phyloP scores from a whole-genome alignment of 2,888 invertebrate species.

The Deladenus siricidicola region DNA sequence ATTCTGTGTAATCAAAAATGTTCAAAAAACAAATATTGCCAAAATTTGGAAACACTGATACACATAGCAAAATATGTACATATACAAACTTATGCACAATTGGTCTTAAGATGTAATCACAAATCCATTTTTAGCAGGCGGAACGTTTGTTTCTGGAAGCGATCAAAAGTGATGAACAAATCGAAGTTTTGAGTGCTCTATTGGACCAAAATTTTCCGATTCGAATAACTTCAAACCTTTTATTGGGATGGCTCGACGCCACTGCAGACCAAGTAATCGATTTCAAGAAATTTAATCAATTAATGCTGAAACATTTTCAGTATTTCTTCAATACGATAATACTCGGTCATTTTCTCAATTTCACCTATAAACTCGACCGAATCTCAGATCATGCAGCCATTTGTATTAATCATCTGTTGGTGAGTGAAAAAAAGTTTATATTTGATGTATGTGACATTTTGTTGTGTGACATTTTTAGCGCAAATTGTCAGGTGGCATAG shows the following conservation, averaged over 20 bases:
- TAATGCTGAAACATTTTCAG: constrained; percentile 11
- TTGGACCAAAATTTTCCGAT: constrained; percentile 28
- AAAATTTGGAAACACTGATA: too few species aligned
- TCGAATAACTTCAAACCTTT: constrained; percentile 31
- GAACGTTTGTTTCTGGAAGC: too few species aligned
- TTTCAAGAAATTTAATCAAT: neutral
- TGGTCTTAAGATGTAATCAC: too few species aligned
- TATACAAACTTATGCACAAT: too few species aligned
- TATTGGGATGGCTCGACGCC: constrained; percentile 37
- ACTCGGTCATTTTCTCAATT: constrained; percentile 43
- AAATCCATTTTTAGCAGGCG: constrained; percentile 5
- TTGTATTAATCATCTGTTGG: constrained; percentile 39
- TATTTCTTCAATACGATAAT: constrained; percentile 49
- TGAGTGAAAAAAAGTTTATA: constrained; percentile 32
- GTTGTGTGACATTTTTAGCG: constrained; percentile 23
- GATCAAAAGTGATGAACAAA: too few species aligned
- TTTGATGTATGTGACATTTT: neutral
- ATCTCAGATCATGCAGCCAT: constrained; percentile 36
- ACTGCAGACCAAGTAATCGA: constrained; percentile 31
- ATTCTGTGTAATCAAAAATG: too few species aligned
- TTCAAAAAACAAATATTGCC: too few species aligned
- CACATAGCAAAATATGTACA: too few species aligned
- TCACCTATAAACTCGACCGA: constrained; percentile 32
- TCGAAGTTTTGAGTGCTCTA: constrained; percentile 28
- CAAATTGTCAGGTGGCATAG: constrained; percentile 39